Percentiles rank a stretch among this genome's conserved stretches.
Evolutionary conservation across 2,797 vertebrate species (phyloP).

Genomic region (Philypnodon macrostomus): DNA sequence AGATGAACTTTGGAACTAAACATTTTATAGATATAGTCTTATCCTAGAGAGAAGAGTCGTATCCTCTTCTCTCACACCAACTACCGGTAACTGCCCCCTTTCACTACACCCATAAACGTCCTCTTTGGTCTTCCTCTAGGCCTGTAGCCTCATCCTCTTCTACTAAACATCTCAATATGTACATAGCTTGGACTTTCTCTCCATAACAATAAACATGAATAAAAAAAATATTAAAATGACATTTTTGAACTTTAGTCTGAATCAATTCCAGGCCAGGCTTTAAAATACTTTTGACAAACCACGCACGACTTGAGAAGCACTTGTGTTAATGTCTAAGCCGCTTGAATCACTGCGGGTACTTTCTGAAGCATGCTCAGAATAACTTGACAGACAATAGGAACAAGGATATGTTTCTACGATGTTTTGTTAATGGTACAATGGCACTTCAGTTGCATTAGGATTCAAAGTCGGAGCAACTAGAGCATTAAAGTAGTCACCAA

Average conservation of each 20-base stretch:
- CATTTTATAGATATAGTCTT: too few species aligned
- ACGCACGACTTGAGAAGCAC: conserved; percentile 6
- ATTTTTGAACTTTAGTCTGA: not conserved
- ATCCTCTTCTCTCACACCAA: too few species aligned
- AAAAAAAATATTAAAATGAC: too few species aligned
- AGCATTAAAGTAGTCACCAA: not conserved
- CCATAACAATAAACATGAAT: too few species aligned
- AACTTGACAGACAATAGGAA: not conserved
- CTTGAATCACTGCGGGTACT: not conserved
- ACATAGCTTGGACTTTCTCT: not conserved
- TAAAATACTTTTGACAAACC: not conserved
- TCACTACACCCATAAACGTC: too few species aligned
- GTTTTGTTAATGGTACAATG: not conserved
- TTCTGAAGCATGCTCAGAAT: not conserved
- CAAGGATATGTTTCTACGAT: not conserved
- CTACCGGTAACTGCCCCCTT: too few species aligned
- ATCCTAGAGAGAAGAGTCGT: too few species aligned
- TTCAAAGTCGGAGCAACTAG: conserved; percentile 1
- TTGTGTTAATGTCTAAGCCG: conserved; percentile 6
- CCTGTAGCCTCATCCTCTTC: too few species aligned
- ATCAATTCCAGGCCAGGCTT: not conserved
- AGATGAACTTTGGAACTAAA: not conserved
- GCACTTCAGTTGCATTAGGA: not conserved
- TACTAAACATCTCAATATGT: too few species aligned
- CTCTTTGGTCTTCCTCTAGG: too few species aligned